phyloP scores from a whole-genome alignment of 30 jellyfish, hydroid and myxozoan genomes.

The Haliclystus octoradiatus region DNA sequence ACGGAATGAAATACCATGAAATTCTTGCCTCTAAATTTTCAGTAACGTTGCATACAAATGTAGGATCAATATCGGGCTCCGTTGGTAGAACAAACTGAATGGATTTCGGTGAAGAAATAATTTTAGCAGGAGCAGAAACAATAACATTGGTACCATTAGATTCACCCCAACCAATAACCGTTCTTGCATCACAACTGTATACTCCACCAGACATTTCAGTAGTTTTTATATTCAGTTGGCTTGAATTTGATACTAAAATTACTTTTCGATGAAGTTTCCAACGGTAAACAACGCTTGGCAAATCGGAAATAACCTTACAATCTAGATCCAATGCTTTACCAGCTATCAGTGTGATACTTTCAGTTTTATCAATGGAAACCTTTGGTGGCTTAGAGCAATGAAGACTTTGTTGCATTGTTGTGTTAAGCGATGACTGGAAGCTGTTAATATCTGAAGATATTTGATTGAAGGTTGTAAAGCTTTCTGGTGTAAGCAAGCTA shows the following conservation, averaged over 20 bases:
- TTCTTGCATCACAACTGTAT: constrained; percentile 6
- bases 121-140: background rate
- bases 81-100: background rate
- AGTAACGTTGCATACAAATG: constrained; percentile 16
- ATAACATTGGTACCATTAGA: constrained; percentile 1
- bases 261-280: constrained; percentile 9
- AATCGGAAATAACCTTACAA: constrained; percentile 4
- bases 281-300: constrained; percentile 7
- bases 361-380: background rate
- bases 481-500: background rate
- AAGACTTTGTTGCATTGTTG: background rate
- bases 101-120: constrained; percentile 3
- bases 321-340: constrained; percentile 1
- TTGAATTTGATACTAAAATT: background rate
- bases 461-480: background rate
- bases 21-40: constrained; percentile 5
- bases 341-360: background rate
- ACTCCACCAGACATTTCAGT: background rate
- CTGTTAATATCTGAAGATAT: background rate
- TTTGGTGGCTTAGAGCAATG: constrained; percentile 1
- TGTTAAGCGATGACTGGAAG: background rate
- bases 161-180: background rate
- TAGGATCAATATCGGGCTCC: background rate
- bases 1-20: constrained; percentile 13
- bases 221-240: background rate